Conservation (phyloP, 2,113 vertebrate species). For the Pluvialis apricaria region DNA sequence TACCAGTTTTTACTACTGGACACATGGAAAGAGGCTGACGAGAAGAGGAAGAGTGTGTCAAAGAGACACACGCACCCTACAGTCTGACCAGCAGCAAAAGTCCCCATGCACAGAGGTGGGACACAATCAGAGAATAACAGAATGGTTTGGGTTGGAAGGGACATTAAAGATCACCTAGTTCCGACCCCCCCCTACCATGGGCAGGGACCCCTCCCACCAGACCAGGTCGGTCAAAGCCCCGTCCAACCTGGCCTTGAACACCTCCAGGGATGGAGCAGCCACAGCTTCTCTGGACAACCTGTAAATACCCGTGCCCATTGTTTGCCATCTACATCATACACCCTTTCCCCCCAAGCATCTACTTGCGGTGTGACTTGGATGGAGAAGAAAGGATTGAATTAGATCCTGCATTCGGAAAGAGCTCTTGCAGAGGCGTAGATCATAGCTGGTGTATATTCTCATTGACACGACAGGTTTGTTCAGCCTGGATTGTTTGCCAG, state of each 20-base stretch:
- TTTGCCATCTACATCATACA: not conserved
- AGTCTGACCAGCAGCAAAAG: not conserved
- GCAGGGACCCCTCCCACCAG: not conserved
- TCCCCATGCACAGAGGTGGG: not conserved
- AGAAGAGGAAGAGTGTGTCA: not conserved
- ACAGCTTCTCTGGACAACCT: not conserved
- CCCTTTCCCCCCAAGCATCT: rapidly evolving
- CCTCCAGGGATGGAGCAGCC: not conserved
- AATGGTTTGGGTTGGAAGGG: not conserved
- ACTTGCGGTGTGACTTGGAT: not conserved
- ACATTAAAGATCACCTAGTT: not conserved
- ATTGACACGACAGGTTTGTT: not conserved
- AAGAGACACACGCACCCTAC: rapidly evolving
- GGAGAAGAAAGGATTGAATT: not conserved
- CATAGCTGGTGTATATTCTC: rapidly evolving
- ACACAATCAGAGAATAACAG: not conserved
- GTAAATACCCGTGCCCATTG: rapidly evolving
- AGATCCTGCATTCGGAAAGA: not conserved
- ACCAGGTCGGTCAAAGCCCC: not conserved
- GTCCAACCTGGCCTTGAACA: not conserved
- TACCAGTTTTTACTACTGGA: not conserved
- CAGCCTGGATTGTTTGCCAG: not conserved
- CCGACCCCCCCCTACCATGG: not conserved
- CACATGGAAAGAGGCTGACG: not conserved
- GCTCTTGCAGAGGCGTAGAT: not conserved